phyloP scores from a whole-genome alignment of 1,140 invertebrate species.

The Bombus breviceps region DNA sequence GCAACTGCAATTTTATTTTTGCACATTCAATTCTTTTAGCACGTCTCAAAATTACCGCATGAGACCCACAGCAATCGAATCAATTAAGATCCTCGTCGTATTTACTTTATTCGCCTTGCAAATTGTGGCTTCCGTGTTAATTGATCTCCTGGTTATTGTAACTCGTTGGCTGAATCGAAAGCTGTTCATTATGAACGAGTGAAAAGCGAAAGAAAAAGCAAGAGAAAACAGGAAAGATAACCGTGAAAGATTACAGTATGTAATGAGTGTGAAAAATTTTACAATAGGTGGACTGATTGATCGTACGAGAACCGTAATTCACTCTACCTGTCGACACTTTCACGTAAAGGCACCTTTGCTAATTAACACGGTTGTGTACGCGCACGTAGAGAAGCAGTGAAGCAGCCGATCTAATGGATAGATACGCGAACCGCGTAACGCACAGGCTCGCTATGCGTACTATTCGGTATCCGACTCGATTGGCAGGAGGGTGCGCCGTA shows the following conservation, averaged over 20 bases:
- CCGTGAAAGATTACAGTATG: background rate
- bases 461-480: constrained; percentile 22
- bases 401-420: background rate
- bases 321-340: constrained; percentile 45
- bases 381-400: background rate
- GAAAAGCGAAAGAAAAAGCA: background rate
- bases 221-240: background rate
- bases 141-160: background rate
- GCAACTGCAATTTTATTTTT: background rate
- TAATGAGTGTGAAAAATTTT: background rate
- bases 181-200: background rate
- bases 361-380: constrained; percentile 25
- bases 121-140: background rate
- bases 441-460: background rate
- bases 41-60: background rate
- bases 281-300: constrained; percentile 4
- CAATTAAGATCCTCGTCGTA: constrained; percentile 11
- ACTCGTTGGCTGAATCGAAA: background rate
- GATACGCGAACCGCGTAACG: constrained; percentile 16
- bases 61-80: background rate
- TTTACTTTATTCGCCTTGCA: constrained; percentile 9
- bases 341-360: constrained; percentile 41
- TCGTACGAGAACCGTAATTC: background rate
- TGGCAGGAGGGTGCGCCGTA: constrained; percentile 66
- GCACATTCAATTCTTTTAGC: background rate